phyloP scores from a whole-genome alignment of 2,113 vertebrate genomes.

The Himantopus leucocephalus region DNA sequence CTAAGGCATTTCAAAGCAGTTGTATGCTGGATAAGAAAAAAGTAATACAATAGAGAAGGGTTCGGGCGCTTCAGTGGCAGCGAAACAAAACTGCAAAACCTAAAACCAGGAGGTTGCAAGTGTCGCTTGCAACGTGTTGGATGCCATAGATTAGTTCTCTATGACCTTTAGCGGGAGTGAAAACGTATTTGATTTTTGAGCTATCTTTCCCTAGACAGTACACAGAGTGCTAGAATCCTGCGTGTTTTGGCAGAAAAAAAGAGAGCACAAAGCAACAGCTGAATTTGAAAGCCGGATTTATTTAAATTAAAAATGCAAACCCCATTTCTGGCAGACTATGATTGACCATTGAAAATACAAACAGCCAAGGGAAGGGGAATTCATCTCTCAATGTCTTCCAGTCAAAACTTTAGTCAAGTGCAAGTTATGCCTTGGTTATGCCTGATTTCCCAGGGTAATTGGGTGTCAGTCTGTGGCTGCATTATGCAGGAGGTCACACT shows the following conservation, averaged over 20 bases:
- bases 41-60: background rate
- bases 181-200: conserved; percentile 8
- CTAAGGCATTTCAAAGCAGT: background rate
- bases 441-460: background rate
- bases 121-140: background rate
- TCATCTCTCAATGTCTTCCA: background rate
- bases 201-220: background rate
- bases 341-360: background rate
- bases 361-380: background rate
- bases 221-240: background rate
- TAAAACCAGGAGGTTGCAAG: background rate
- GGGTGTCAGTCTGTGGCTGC: background rate
- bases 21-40: background rate
- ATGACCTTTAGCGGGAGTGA: background rate
- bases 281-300: background rate
- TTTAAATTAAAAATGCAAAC: background rate
- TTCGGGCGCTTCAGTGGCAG: background rate
- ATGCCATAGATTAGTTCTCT: background rate
- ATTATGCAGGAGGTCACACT: background rate
- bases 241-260: background rate
- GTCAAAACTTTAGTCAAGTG: background rate
- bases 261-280: background rate
- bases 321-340: background rate
- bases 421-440: background rate
- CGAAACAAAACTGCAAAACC: background rate